Conservation (phyloP, 2,888 invertebrate species). For the Drosophila demipolita region DNA sequence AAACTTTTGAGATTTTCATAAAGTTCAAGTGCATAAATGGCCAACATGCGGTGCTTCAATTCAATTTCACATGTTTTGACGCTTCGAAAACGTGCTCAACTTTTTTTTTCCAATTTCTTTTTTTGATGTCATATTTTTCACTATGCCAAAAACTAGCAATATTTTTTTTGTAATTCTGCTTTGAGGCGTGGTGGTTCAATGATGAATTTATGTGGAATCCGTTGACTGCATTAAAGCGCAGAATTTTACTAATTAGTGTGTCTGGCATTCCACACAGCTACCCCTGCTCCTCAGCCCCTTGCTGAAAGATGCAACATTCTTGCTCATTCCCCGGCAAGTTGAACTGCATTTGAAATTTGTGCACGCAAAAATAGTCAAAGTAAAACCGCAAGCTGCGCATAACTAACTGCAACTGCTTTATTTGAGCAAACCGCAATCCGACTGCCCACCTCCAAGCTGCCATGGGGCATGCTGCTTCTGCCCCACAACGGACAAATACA, state of each 20-base stretch:
- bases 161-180: background rate
- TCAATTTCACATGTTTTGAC: conserved; percentile 47
- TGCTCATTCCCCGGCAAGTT: conserved; percentile 5
- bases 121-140: conserved; percentile 3
- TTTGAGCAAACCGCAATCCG: conserved; percentile 69
- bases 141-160: conserved; percentile 7
- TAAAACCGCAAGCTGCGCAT: conserved; percentile 78
- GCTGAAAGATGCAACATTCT: conserved; percentile 13
- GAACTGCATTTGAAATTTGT: conserved; percentile 56
- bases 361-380: conserved; percentile 71
- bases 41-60: conserved; percentile 60
- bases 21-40: conserved; percentile 77
- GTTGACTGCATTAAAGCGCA: conserved; percentile 60
- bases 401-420: conserved; percentile 80
- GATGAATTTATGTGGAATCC: conserved; percentile 52
- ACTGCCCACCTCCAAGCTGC: background rate
- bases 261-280: conserved; percentile 39
- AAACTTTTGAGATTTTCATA: conserved; percentile 63
- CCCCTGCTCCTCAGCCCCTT: background rate
- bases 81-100: conserved; percentile 34
- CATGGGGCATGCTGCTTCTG: background rate
- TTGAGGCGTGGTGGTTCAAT: conserved; percentile 55
- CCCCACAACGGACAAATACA: conserved; percentile 30
- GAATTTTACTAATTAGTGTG: conserved; percentile 74
- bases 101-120: conserved; percentile 8